These are phyloP conservation scores for Macrophya annulata DNA, from an alignment of 2,888 invertebrate species.

Conservation along the genomic window DNA sequence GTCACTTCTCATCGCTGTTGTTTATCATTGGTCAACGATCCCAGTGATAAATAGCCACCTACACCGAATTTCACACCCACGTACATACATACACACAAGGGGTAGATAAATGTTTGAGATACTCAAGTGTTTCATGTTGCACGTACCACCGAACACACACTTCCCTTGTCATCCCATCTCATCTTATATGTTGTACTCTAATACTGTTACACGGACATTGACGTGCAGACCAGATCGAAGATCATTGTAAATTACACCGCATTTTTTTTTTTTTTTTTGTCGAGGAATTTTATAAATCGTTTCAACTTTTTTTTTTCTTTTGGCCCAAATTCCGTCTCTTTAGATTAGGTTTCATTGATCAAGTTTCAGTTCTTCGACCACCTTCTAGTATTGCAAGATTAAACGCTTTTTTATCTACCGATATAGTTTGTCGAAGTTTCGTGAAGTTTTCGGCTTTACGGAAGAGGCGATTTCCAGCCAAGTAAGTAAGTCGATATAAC, in stretches of 20 bases:
- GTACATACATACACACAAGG: not conserved
- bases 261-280: too few relatives aligned
- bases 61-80: conserved; percentile 29
- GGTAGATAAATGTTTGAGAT: conserved; percentile 44
- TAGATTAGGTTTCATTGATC: not conserved
- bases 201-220: not conserved
- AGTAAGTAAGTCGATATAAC: not conserved
- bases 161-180: not conserved
- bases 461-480: not conserved
- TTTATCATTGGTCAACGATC: conserved; percentile 26
- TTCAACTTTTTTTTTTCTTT: not conserved
- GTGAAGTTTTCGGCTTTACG: not conserved
- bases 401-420: not conserved
- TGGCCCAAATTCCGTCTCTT: not conserved
- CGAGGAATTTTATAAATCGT: not conserved
- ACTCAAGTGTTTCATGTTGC: conserved; percentile 38
- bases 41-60: conserved; percentile 11
- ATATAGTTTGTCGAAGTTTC: not conserved
- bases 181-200: not conserved
- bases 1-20: conserved; percentile 1
- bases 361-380: not conserved
- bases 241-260: not conserved
- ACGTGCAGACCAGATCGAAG: not conserved
- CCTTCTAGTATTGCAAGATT: not conserved
- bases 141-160: conserved; percentile 16